Base-by-base conservation (phyloP, 2,797 vertebrate species). In the Smutsia gigantea region DNA sequence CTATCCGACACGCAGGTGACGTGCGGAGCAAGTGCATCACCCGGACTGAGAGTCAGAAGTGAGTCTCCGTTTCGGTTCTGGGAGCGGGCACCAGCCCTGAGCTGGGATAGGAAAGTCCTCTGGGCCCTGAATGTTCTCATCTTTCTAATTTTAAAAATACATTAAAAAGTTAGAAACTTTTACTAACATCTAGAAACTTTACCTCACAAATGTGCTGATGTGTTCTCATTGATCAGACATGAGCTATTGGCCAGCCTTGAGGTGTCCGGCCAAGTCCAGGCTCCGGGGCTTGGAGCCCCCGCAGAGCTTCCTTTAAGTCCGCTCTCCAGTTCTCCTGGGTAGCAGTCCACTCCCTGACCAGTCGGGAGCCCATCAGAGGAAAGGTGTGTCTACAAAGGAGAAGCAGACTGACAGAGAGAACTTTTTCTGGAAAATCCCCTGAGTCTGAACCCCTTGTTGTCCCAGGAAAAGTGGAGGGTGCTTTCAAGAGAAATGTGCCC, bases 1-100 rank as follows among this genome's bases (percentile, higher is more conserved):
- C 71, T n/a, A 51, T 21, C 17, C 21, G 29, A 53, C 0, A 1
- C 0, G 0, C 2, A 15, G 7, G 27, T 9, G 53, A 0, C 0
- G 0, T 1, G 1, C 11, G 19, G 17, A 57, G 31, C 21, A 7
- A 46, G 17, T 2, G 2, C 2, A 5, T 25, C 13, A 2, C 4
- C 39, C 5, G 25, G 12, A 3, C 12, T 34, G 4, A 31, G 3
- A 11, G 53, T 37, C 34, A 27, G 31, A 34, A 29, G 19, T 13
- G 25, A 4, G 3, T 11, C 37, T 82, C 27, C 7, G 34, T 23
- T n/a, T 23, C 25, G 75, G 63, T 29, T 49, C 55, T 34, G 19
- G 25, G 34, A 34, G 53, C n/a, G 2, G 13, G 8, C n/a, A 25
- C 18, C 8, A 5, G 18, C 1, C 14, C 53, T 71, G 34, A 46